These are phyloP conservation scores for Koerneria pararmatus DNA, from an alignment of 2,888 invertebrate genomes.

Conservation along the genomic window DNA sequence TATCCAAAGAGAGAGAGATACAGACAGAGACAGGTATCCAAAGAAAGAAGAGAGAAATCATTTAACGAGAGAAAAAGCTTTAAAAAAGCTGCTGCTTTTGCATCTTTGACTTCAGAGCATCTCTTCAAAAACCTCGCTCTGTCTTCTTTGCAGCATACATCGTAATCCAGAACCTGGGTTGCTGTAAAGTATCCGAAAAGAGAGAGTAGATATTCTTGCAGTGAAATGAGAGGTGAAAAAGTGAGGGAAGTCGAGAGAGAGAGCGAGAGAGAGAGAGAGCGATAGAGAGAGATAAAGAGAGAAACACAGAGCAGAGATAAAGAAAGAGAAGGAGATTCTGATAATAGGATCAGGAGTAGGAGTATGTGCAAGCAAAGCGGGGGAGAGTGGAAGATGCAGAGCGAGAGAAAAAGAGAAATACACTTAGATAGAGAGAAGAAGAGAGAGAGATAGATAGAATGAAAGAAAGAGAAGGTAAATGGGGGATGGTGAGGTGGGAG, in stretches of 20 bases:
- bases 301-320: constrained; percentile 7
- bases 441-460: not conserved
- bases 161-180: too few species aligned
- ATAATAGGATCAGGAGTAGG: constrained; percentile 10
- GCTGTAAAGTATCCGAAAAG: too few species aligned
- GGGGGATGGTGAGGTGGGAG: not conserved
- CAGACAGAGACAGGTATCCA: too few species aligned
- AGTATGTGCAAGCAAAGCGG: not conserved
- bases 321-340: constrained; percentile 1
- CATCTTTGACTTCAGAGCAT: too few species aligned
- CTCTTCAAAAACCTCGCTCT: too few species aligned
- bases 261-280: not conserved
- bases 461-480: not conserved
- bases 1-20: too few species aligned
- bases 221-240: constrained; percentile 7
- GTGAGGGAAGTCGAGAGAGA: constrained; percentile 1
- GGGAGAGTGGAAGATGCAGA: not conserved
- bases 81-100: too few species aligned
- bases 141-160: too few species aligned
- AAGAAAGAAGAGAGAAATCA: too few species aligned
- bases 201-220: constrained; percentile 10
- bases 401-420: not conserved
- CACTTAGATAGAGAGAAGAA: not conserved
- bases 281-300: not conserved
- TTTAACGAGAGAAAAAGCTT: too few species aligned